Evolutionary conservation across 2,797 vertebrate species (phyloP).

Genomic region (Helostoma temminkii): DNA sequence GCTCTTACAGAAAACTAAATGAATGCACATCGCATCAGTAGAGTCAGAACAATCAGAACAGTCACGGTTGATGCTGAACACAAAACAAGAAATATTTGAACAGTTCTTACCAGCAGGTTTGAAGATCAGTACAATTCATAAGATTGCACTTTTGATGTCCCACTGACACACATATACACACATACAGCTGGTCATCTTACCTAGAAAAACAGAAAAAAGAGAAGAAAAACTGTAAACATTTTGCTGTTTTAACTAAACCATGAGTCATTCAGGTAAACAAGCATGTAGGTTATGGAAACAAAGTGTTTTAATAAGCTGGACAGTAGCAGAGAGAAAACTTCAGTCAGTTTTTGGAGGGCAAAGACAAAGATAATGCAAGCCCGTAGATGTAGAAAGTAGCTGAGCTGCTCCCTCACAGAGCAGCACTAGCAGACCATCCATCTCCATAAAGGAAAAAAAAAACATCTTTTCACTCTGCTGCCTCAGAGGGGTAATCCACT

Average conservation of each 20-base stretch:
- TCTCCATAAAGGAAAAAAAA: background rate
- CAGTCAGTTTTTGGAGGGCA: background rate
- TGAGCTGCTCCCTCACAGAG: too few species aligned
- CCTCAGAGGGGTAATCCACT: slow-evolving; percentile 15
- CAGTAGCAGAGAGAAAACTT: background rate
- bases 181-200: background rate
- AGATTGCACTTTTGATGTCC: background rate
- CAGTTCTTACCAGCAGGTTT: slow-evolving; percentile 12
- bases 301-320: background rate
- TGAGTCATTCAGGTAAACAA: too few species aligned
- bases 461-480: slow-evolving; percentile 15
- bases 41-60: background rate
- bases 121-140: background rate
- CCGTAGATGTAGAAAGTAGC: background rate
- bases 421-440: background rate
- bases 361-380: background rate
- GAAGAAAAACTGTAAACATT: background rate
- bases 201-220: slow-evolving; percentile 11
- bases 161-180: background rate
- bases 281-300: background rate
- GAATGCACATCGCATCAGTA: background rate
- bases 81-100: background rate
- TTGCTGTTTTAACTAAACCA: too few species aligned
- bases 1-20: too few species aligned
- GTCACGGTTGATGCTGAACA: background rate